Percentiles rank a stretch among this genome's conserved stretches.
phyloP scores from a whole-genome alignment of 2,888 invertebrate species.

The Axea sp. region DNA sequence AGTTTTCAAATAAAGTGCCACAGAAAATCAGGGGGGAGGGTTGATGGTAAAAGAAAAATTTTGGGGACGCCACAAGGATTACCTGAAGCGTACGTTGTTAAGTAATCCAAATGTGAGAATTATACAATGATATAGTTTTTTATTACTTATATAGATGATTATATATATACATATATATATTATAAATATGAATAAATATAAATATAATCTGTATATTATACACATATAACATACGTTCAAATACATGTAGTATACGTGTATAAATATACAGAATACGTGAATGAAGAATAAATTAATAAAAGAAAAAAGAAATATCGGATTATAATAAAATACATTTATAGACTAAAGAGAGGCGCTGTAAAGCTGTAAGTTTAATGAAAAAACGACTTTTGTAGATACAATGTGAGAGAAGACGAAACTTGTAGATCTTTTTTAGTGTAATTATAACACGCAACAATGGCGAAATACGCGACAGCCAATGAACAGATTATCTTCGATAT shows the following conservation, averaged over 20 bases:
- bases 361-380: slow-evolving; percentile 37
- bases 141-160: slow-evolving; percentile 75
- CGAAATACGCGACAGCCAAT: slow-evolving; percentile 60
- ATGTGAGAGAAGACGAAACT: slow-evolving; percentile 52
- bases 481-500: slow-evolving; percentile 64
- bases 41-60: slow-evolving; percentile 63
- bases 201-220: slow-evolving; percentile 51
- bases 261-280: slow-evolving; percentile 22
- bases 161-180: slow-evolving; percentile 67
- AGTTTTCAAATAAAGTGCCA: slow-evolving; percentile 70
- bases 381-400: slow-evolving; percentile 66
- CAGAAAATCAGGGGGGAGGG: slow-evolving; percentile 67
- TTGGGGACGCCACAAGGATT: slow-evolving; percentile 69
- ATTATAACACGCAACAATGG: slow-evolving; percentile 57
- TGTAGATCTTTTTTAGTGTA: slow-evolving; percentile 52
- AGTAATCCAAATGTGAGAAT: slow-evolving; percentile 74
- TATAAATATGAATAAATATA: slow-evolving; percentile 56
- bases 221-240: slow-evolving; percentile 36
- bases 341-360: slow-evolving; percentile 40
- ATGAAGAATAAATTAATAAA: slow-evolving; percentile 26
- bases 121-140: slow-evolving; percentile 75
- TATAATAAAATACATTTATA: slow-evolving; percentile 23
- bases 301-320: slow-evolving; percentile 19
- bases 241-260: slow-evolving; percentile 30
- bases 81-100: slow-evolving; percentile 73